Conservation (phyloP, 2,888 invertebrate genomes). For the Arctia plantaginis region DNA sequence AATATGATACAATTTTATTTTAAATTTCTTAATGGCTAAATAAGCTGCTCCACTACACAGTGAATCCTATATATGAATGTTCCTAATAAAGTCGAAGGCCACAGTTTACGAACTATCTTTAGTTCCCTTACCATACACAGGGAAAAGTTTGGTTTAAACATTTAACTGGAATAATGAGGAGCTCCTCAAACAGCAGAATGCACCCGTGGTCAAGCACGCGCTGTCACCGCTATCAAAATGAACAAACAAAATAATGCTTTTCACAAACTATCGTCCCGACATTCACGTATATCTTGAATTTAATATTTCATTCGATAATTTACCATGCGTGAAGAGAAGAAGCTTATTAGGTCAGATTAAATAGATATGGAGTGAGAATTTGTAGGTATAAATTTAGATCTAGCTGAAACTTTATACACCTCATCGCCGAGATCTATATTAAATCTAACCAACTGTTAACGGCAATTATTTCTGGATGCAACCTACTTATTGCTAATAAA, state of each 20-base stretch:
- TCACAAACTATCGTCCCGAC: neutral
- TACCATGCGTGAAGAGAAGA: slow-evolving; percentile 25
- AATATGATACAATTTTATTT: slow-evolving; percentile 35
- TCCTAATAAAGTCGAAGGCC: slow-evolving; percentile 35
- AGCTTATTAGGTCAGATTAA: slow-evolving; percentile 25
- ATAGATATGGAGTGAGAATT: slow-evolving; percentile 7
- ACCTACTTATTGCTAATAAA: neutral
- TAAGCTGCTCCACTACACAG: slow-evolving; percentile 42
- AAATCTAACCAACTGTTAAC: neutral
- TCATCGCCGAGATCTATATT: neutral
- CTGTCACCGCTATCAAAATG: slow-evolving; percentile 5
- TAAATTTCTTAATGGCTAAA: slow-evolving; percentile 19
- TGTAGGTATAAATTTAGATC: neutral
- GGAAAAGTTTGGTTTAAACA: neutral
- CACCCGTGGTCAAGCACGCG: neutral
- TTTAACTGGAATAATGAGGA: neutral
- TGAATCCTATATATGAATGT: slow-evolving; percentile 25
- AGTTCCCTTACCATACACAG: slow-evolving; percentile 1
- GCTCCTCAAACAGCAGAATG: neutral
- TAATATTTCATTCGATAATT: slow-evolving; percentile 7
- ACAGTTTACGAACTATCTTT: slow-evolving; percentile 25
- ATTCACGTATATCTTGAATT: neutral
- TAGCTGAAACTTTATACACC: neutral
- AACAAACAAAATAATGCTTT: neutral
- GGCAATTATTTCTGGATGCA: neutral